Conservation (phyloP, 2,888 invertebrate species). For the Eurytoma adleriae region DNA sequence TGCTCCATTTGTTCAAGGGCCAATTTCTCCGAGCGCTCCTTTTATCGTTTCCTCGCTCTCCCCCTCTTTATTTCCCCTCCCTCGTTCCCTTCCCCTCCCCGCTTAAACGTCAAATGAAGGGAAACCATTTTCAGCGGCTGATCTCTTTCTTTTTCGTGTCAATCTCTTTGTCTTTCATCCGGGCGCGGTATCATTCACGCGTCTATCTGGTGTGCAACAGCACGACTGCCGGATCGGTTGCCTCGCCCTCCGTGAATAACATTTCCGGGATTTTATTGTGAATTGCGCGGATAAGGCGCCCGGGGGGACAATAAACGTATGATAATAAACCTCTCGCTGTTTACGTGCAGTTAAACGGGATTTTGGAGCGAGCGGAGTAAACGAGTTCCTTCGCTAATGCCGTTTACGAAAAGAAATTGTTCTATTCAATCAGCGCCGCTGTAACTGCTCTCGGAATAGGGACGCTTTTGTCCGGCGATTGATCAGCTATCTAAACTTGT, state of each 20-base stretch:
- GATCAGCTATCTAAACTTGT: background rate
- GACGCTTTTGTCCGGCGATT: background rate
- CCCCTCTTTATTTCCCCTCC: background rate
- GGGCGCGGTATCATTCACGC: background rate
- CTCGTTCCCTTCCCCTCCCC: background rate
- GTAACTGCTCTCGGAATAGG: background rate
- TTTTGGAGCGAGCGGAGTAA: background rate
- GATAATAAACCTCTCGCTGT: conserved; percentile 10
- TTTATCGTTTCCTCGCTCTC: background rate
- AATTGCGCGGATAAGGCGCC: conserved; percentile 1
- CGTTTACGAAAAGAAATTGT: conserved; percentile 9
- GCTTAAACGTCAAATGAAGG: background rate
- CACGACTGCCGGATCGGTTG: background rate
- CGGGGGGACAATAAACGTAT: conserved; percentile 14
- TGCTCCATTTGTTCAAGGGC: conserved; percentile 52
- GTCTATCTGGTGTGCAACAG: background rate
- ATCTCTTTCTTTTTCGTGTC: background rate
- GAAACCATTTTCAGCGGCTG: background rate
- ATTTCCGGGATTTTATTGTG: conserved; percentile 4
- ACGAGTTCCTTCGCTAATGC: background rate
- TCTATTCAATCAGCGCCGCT: conserved; percentile 10
- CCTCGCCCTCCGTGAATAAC: background rate
- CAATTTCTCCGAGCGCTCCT: conserved; percentile 30
- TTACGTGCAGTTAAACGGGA: conserved; percentile 15
- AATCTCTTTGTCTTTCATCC: background rate